phyloP scores from a whole-genome alignment of 2,113 vertebrate species.

The Hydrochoerus hydrochaeris region DNA sequence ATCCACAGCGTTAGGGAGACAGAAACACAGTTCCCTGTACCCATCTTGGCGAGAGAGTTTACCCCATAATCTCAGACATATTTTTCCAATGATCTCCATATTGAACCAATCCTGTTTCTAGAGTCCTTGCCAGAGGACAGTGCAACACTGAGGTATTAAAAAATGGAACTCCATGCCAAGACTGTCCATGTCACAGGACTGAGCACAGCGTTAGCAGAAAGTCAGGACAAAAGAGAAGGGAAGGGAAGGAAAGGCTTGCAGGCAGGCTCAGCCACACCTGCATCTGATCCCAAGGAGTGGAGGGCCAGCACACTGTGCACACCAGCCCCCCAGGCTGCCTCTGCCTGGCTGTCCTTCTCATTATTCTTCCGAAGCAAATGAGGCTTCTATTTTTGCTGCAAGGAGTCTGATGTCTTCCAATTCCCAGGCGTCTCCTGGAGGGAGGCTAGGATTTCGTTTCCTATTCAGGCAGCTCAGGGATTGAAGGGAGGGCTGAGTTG shows the following conservation, averaged over 20 bases:
- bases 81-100: not conserved
- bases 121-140: not conserved
- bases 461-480: constrained; percentile 32
- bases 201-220: fast-evolving
- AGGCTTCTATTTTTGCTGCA: constrained; percentile 53
- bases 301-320: not conserved
- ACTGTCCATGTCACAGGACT: not conserved
- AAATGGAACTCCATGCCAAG: not conserved
- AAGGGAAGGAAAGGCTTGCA: not conserved
- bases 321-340: not conserved
- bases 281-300: fast-evolving
- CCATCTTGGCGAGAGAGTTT: not conserved
- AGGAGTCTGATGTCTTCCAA: constrained; percentile 14
- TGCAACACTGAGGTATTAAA: not conserved
- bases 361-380: constrained; percentile 22
- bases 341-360: not conserved
- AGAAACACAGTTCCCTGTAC: not conserved
- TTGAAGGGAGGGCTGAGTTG: not conserved
- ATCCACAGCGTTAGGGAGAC: fast-evolving
- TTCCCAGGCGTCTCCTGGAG: not conserved
- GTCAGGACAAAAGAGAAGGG: not conserved
- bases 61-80: not conserved
- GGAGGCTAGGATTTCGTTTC: constrained; percentile 15
- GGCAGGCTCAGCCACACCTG: not conserved
- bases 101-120: not conserved